A percentile compares a stretch with the other conserved stretches of the same genome.
Evolutionary conservation across 2,888 invertebrate genomes (phyloP).

Genomic region (Pachymerium ferrugineum): DNA sequence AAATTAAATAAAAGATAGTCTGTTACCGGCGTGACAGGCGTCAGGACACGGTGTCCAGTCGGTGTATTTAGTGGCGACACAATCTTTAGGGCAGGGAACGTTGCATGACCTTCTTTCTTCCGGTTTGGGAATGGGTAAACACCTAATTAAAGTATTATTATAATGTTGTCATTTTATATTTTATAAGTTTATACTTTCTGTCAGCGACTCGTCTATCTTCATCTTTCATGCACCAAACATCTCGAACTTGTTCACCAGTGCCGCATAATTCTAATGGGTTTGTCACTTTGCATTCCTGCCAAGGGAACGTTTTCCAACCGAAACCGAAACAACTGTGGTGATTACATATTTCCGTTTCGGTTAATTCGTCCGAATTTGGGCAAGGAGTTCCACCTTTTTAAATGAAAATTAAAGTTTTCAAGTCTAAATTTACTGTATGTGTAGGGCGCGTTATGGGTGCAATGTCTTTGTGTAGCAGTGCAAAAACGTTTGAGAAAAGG

Average conservation of each 20-base stretch:
- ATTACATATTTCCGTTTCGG: conserved; percentile 55
- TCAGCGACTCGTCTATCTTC: conserved; percentile 32
- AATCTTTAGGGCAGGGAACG: conserved; percentile 36
- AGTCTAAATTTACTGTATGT: no score
- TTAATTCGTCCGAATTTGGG: conserved; percentile 54
- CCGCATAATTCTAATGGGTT: conserved; percentile 33
- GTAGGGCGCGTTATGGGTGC: no score
- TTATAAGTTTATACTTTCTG: conserved; percentile 30
- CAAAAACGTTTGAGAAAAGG: no score
- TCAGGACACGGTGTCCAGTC: conserved; percentile 37
- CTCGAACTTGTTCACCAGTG: conserved; percentile 33
- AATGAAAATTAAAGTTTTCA: not conserved
- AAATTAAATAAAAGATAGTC: not conserved
- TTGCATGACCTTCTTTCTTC: conserved; percentile 31
- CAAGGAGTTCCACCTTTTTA: conserved; percentile 56
- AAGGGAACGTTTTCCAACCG: conserved; percentile 39
- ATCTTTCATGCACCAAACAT: conserved; percentile 35
- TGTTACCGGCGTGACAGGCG: conserved; percentile 31
- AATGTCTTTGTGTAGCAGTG: no score
- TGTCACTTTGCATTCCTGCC: conserved; percentile 37
- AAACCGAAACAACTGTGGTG: conserved; percentile 39
- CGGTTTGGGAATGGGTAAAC: conserved; percentile 35
- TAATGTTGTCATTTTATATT: not conserved
- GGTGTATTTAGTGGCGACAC: conserved; percentile 33
- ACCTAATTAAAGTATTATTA: conserved; percentile 30